Evolutionary conservation across 2,888 invertebrate genomes (phyloP), one percentile per base, ranked within the genome.

Genomic region (Meteorus colon): DNA sequence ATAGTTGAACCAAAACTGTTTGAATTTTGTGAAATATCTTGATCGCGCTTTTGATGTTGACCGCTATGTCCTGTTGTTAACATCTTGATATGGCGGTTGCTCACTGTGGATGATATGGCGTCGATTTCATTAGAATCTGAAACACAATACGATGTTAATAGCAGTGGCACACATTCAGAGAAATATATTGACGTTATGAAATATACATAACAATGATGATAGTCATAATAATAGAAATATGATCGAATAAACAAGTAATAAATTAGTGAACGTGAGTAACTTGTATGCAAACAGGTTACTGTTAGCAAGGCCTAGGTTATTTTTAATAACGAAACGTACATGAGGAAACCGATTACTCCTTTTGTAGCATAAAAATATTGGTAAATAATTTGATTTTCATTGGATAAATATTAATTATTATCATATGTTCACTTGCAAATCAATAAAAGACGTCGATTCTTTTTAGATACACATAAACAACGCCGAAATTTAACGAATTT

Each of bases 1-100:
- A 80, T 78, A 10, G 77, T 71, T 0, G 81, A 79, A 63, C 72
- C 65, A 70, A 65, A 73, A 62, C 77, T 78, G 27, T 73, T n/a
- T 1, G 62, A 62, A 1, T 73, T 70, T 12, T 14, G 67, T 1
- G 80, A 74, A 10, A 51, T 73, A 6, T 74, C 72, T 10, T 68
- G 60, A 12, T 60, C 65, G 10, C 5, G 0, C 16, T 69, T 51
- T 14, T 2, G 10, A 31, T 10, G 29, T 34, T 31, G 19, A 8
- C 37, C 60, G 19, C 19, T 60, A 27, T 55, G 31, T 24, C 8
- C 8, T 60, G 37, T 71, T 59, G 31, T 37, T 5, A 41, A 31
- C n/a, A 60, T 71, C 0, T 60, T 37, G 19, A 60, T 12, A n/a
- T 34, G 12, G 16, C 12, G 12, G 14, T 24, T 60, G 60, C 8